Percentiles rank a stretch among this genome's conserved stretches.
phyloP scores from a whole-genome alignment of 1,140 invertebrate genomes.

The Ephestia elutella region DNA sequence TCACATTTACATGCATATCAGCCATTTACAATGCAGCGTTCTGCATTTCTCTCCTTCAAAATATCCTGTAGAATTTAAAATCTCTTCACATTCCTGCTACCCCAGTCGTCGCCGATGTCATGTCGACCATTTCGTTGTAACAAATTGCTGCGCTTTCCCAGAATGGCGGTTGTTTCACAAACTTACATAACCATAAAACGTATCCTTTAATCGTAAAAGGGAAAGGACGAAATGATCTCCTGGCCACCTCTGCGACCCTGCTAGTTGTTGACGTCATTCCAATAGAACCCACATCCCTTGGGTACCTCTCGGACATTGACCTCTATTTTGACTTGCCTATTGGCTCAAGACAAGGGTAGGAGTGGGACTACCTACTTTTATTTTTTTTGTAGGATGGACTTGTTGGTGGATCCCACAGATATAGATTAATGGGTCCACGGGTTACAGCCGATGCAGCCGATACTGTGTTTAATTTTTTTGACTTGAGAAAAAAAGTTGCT shows the following conservation, averaged over 20 bases:
- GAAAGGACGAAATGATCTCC: slow-evolving; percentile 37
- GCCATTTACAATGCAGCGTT: too few species aligned
- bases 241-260: slow-evolving; percentile 50
- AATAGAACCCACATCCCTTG: slow-evolving; percentile 66
- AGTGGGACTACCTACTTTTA: not conserved
- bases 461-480: too few species aligned
- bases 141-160: slow-evolving; percentile 22
- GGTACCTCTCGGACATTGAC: slow-evolving; percentile 51
- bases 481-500: slow-evolving; percentile 2
- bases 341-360: not conserved
- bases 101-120: slow-evolving; percentile 27
- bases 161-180: not conserved
- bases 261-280: slow-evolving; percentile 73
- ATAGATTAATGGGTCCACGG: too few species aligned
- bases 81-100: slow-evolving; percentile 16
- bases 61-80: not conserved
- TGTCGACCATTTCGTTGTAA: slow-evolving; percentile 28
- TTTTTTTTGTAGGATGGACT: too few species aligned
- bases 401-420: too few species aligned
- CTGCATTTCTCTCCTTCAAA: not conserved
- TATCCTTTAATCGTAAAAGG: slow-evolving; percentile 22
- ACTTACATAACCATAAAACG: not conserved
- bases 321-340: slow-evolving; percentile 7
- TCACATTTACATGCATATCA: too few species aligned
- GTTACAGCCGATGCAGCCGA: too few species aligned